A percentile compares a stretch with the other conserved stretches of the same genome.
Conservation (phyloP, 2,113 vertebrate species). For the Poeciliopsis turrubarensis region DNA sequence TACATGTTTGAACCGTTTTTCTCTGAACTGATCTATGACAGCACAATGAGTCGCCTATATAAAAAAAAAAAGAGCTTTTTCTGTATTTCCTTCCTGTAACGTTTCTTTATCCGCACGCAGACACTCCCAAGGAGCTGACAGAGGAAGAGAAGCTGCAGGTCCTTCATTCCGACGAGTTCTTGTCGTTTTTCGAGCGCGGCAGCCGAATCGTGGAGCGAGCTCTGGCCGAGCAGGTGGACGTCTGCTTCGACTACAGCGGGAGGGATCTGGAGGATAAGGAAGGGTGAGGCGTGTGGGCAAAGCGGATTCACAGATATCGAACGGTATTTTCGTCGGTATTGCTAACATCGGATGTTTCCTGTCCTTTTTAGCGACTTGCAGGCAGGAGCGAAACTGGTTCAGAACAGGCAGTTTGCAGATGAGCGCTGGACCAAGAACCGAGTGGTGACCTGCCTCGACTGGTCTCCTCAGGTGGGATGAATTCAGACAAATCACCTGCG, state of each 20-base stretch:
- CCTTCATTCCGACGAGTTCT: constrained; percentile 91
- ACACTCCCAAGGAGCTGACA: constrained; percentile 90
- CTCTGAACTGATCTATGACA: not conserved
- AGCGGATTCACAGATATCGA: not conserved
- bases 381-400: constrained; percentile 92
- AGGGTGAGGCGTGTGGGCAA: constrained; percentile 81
- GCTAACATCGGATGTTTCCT: not conserved
- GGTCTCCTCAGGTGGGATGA: constrained; percentile 93
- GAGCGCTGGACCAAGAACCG: constrained; percentile 98
- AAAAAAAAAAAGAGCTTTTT: not conserved
- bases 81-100: not conserved
- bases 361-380: constrained; percentile 86
- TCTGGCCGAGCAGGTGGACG: constrained; percentile 94
- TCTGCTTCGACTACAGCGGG: constrained; percentile 98
- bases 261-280: constrained; percentile 97
- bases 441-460: constrained; percentile 97
- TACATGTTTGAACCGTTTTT: not conserved
- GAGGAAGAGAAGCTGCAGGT: constrained; percentile 97
- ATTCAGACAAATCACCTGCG: not conserved
- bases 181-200: constrained; percentile 94
- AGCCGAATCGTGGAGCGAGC: constrained; percentile 94
- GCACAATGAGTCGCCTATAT: not conserved
- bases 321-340: not conserved
- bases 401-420: constrained; percentile 95
- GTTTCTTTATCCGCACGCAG: constrained; percentile 62